phyloP scores from a whole-genome alignment of 2,888 invertebrate species.

The Drosophila barbarae region DNA sequence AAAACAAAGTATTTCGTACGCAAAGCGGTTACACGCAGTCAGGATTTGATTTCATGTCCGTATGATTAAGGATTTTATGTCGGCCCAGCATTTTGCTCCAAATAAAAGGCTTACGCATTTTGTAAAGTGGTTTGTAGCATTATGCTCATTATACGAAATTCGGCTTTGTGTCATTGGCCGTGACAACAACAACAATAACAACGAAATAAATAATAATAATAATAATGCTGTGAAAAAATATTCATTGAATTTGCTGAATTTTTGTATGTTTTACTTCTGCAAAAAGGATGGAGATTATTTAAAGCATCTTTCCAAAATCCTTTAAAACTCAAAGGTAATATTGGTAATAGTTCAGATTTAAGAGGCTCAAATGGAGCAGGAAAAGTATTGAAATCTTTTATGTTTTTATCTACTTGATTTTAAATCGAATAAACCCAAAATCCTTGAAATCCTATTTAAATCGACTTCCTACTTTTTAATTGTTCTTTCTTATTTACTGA shows the following conservation, averaged over 20 bases:
- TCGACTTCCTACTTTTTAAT: no score
- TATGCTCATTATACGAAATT: constrained; percentile 24
- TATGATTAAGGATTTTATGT: constrained; percentile 36
- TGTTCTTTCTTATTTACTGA: no score
- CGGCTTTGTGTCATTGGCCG: constrained; percentile 18
- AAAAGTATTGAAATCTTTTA: neutral
- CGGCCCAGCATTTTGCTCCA: constrained; percentile 14
- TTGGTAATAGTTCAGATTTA: neutral
- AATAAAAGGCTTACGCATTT: constrained; percentile 30
- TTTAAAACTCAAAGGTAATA: no score
- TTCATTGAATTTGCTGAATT: neutral
- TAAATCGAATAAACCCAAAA: neutral
- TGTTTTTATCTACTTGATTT: neutral
- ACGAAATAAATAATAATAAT: constrained; percentile 1
- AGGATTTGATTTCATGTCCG: constrained; percentile 37
- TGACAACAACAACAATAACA: neutral
- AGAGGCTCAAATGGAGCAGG: neutral
- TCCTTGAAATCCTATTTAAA: no score
- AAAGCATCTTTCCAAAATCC: neutral
- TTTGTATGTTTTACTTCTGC: neutral
- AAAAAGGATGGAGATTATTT: neutral
- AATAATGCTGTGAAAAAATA: constrained; percentile 3
- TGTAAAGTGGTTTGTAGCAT: constrained; percentile 30
- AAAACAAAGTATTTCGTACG: constrained; percentile 25
- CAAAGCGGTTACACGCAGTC: constrained; percentile 36